Percentiles rank a stretch among this genome's conserved stretches.
Conservation (phyloP, 30 jellyfish, hydroid and myxozoan genomes). For the Mastigias papua region DNA sequence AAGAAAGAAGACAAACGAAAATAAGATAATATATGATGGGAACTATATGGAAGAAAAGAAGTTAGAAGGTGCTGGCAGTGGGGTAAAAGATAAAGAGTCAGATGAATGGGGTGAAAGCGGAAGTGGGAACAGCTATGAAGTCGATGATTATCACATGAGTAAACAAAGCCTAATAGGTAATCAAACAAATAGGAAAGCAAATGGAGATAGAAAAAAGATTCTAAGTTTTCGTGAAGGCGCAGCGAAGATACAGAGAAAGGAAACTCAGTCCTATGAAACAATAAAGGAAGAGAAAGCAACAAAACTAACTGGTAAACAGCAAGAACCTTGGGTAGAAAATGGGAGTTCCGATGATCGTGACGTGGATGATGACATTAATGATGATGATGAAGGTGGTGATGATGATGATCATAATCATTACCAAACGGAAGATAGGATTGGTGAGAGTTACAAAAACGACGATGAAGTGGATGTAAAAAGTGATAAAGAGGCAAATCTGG, state of each 20-base stretch:
- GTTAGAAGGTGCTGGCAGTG: conserved; percentile 14
- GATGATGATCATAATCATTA: neutral
- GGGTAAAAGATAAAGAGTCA: neutral
- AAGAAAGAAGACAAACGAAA: conserved; percentile 48
- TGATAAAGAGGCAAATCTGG: neutral
- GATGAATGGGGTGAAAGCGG: conserved; percentile 37
- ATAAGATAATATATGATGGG: conserved; percentile 18
- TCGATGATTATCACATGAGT: neutral
- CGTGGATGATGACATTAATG: neutral
- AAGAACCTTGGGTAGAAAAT: neutral
- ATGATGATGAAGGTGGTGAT: neutral
- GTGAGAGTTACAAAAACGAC: no score
- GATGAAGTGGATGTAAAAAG: no score
- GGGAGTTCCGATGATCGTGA: neutral
- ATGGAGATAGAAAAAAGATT: no score
- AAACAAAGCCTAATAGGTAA: neutral
- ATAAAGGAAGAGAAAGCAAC: neutral
- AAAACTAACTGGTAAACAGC: neutral
- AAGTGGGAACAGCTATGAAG: conserved; percentile 6
- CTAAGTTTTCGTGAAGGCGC: no score
- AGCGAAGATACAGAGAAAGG: no score
- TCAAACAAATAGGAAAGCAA: neutral
- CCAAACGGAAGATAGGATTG: no score
- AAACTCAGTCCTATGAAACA: neutral
- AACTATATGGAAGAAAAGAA: conserved; percentile 34